phyloP scores from a whole-genome alignment of 2,113 vertebrate species.

The Hipposideros armiger region DNA sequence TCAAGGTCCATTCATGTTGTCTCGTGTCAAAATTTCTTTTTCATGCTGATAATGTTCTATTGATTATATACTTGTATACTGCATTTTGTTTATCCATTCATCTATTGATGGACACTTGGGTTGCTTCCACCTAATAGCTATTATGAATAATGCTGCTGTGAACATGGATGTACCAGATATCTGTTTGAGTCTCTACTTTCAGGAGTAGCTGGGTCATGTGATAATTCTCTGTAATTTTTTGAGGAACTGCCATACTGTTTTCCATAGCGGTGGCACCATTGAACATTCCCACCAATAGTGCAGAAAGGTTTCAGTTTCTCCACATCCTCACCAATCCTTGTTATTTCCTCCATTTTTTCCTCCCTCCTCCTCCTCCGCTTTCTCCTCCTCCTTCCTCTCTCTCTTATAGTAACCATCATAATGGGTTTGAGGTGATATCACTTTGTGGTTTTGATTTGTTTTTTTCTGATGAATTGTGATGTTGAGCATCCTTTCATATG shows the following conservation, averaged over 20 bases:
- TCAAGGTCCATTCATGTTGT: background rate
- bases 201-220: background rate
- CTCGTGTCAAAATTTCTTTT: background rate
- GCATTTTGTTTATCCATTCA: background rate
- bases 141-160: background rate
- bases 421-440: background rate
- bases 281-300: background rate
- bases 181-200: background rate
- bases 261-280: background rate
- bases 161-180: background rate
- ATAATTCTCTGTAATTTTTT: conserved; percentile 1
- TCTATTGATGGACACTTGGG: background rate
- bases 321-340: background rate
- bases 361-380: too few species aligned
- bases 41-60: background rate
- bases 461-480: background rate
- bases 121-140: background rate
- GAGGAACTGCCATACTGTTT: background rate
- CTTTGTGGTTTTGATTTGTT: conserved; percentile 14
- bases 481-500: background rate
- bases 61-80: background rate
- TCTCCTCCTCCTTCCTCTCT: too few species aligned
- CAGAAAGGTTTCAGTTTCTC: background rate
- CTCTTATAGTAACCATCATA: background rate
- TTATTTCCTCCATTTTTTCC: background rate